Conservation (phyloP, 2,888 invertebrate genomes). For the Sthenelais limicola region DNA sequence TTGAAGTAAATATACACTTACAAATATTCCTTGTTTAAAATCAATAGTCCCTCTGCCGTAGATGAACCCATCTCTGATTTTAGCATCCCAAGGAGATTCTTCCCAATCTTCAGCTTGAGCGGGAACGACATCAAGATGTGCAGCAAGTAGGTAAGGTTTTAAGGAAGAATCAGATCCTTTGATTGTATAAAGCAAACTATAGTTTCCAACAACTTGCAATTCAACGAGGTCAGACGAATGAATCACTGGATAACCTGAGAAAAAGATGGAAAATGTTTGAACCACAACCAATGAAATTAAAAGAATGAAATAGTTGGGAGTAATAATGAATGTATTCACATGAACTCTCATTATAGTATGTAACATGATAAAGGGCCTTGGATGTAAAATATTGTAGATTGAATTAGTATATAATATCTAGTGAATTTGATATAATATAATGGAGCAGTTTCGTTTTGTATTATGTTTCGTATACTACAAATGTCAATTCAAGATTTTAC, state of each 20-base stretch:
- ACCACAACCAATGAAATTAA: no score
- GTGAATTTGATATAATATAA: no score
- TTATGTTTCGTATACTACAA: no score
- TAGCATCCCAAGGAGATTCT: constrained; percentile 73
- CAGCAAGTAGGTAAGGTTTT: constrained; percentile 73
- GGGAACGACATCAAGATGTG: constrained; percentile 76
- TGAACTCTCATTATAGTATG: no score
- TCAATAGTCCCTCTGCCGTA: constrained; percentile 75
- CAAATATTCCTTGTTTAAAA: constrained; percentile 74
- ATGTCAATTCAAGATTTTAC: no score
- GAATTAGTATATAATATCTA: no score
- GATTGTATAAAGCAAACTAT: constrained; percentile 73
- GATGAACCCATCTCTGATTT: constrained; percentile 73
- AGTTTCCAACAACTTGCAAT: constrained; percentile 65
- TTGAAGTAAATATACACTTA: constrained; percentile 53
- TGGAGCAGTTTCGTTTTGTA: no score
- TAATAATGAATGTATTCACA: no score
- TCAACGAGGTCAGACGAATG: constrained; percentile 51
- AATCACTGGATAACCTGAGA: constrained; percentile 24
- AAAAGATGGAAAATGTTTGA: no score
- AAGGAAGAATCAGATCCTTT: constrained; percentile 68
- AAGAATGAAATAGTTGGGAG: no score
- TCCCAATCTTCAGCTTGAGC: constrained; percentile 58
- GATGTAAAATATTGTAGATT: no score
- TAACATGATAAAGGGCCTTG: no score